Evolutionary conservation across 1,140 invertebrate genomes (phyloP), one percentile per base, ranked within the genome.

Genomic region (Linepithema humile): DNA sequence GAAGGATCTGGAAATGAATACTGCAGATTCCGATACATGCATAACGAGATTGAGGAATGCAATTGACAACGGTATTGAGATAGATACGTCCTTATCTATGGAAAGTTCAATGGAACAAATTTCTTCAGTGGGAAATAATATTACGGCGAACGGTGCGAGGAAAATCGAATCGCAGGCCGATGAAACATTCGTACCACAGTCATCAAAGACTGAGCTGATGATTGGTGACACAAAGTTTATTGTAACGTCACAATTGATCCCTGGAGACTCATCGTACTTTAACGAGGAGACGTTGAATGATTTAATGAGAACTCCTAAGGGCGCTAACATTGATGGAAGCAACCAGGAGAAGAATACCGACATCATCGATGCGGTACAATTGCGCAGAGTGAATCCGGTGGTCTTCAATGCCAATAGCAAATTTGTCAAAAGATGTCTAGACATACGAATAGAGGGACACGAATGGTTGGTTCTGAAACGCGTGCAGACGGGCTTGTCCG

Each of bases 391-490:
- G 26, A 84, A 90, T 73, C 91, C 92, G 2, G 48, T 85, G 2
- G 67, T 80, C 0, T 55, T 69, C 0, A 83, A 80, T n/a, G n/a
- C n/a, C 0, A 88, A 84, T 12, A 91, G 88, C 45, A 91, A 87
- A 59, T 89, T 85, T 17, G 12, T 93, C 0, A 91, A 94, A 64
- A 89, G 90, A 23, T 94, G 93, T 84, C 69, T 94, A 9, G 94
- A 94, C 17, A 93, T 94, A n/a, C 92, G 94, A 53, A 90, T 94
- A 0, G 93, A 94, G 50, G 93, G 93, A 5, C 90, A 90, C 4
- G 93, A 94, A 53, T 70, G 92, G 1, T 74, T 88, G 1, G 77
- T 90, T 2, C 53, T 94, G 2, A 92, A 92, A 43, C 85, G 84
- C 0, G 89, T 94, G 17, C 94, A 94, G 43, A 20, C 77, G 0